Percentiles rank a stretch among this genome's conserved stretches.
Evolutionary conservation across 2,888 invertebrate genomes (phyloP).

Genomic region (Listrodromus nycthemerus): DNA sequence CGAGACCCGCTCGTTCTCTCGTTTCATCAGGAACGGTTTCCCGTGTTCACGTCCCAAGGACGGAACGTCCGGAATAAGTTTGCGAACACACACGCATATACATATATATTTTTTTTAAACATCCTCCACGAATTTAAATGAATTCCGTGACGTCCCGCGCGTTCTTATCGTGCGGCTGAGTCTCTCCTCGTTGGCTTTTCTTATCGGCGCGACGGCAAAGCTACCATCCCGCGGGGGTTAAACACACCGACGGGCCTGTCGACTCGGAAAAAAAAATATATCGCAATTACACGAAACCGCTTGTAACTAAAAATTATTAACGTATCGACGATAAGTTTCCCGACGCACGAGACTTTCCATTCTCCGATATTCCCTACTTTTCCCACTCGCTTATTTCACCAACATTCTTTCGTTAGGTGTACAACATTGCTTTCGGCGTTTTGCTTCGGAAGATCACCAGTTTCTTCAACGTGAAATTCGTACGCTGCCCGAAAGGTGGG

Average conservation of each 20-base stretch:
- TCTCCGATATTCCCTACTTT: background rate
- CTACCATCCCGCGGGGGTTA: slow-evolving; percentile 31
- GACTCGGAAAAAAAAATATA: slow-evolving; percentile 37
- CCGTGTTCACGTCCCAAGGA: slow-evolving; percentile 13
- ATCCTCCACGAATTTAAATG: background rate
- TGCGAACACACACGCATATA: background rate
- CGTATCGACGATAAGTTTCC: slow-evolving; percentile 35
- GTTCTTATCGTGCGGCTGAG: slow-evolving; percentile 46
- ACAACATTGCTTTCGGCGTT: no score
- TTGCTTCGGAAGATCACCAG: no score
- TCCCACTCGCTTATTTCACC: background rate
- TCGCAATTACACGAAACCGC: slow-evolving; percentile 23
- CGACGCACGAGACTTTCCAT: background rate
- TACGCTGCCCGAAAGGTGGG: no score
- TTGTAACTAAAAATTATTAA: slow-evolving; percentile 29
- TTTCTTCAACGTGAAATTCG: no score
- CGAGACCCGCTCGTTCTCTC: slow-evolving; percentile 66
- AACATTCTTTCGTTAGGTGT: no score
- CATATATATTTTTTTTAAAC: background rate
- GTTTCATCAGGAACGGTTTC: background rate
- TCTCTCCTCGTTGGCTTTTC: slow-evolving; percentile 26
- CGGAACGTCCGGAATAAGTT: background rate
- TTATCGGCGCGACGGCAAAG: slow-evolving; percentile 49
- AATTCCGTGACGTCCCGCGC: slow-evolving; percentile 36
- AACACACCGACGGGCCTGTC: background rate